phyloP scores from a whole-genome alignment of 1,140 invertebrate genomes.

The Asobara japonica region DNA sequence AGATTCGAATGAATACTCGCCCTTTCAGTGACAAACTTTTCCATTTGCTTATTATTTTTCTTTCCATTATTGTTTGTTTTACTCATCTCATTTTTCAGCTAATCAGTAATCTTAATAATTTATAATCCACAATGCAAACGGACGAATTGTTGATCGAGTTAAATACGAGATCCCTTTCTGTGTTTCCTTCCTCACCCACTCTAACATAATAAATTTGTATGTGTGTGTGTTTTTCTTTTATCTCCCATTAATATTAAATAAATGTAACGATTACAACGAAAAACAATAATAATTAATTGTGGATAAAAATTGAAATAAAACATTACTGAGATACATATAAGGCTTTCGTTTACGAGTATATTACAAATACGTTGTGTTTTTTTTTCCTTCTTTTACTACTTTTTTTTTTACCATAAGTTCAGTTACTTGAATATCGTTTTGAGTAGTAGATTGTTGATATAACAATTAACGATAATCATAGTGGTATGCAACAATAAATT shows the following conservation, averaged over 20 bases:
- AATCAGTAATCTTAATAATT: slow-evolving; percentile 25
- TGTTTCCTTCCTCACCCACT: slow-evolving; percentile 20
- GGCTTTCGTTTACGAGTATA: slow-evolving; percentile 19
- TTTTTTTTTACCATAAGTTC: neutral
- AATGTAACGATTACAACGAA: neutral
- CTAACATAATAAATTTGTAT: neutral
- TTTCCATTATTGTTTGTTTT: neutral
- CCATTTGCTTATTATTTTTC: neutral
- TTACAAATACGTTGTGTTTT: slow-evolving; percentile 17
- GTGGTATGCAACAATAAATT: slow-evolving; percentile 25
- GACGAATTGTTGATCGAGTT: slow-evolving; percentile 17
- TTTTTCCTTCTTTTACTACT: too few species aligned
- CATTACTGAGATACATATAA: slow-evolving; percentile 4
- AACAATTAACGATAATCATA: slow-evolving; percentile 31
- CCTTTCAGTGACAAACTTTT: neutral
- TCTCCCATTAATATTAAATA: slow-evolving; percentile 7
- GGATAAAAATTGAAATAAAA: slow-evolving; percentile 14
- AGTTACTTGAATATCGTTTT: slow-evolving; percentile 30
- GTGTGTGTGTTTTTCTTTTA: neutral
- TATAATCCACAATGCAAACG: slow-evolving; percentile 9
- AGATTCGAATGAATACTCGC: neutral
- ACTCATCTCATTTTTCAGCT: too few species aligned
- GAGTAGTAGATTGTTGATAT: slow-evolving; percentile 25
- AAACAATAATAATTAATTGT: slow-evolving; percentile 14
- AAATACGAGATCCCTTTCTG: slow-evolving; percentile 27